These are phyloP conservation scores for Pterocles gutturalis DNA, from an alignment of 2,113 vertebrate genomes.

Conservation along the genomic window DNA sequence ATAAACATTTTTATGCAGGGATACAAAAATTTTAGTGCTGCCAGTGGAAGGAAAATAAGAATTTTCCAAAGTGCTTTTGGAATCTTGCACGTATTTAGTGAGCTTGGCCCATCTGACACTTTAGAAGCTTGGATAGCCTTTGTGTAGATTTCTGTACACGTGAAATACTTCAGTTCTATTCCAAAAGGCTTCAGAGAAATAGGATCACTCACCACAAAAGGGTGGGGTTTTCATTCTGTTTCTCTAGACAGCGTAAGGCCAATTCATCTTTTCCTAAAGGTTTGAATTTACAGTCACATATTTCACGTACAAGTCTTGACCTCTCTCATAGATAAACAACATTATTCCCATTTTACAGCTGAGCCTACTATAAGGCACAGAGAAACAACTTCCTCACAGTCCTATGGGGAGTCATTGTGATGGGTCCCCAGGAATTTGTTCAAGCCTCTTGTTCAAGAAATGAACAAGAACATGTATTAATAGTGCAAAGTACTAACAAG, in stretches of 20 bases:
- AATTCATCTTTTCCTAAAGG: not conserved
- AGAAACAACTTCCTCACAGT: not conserved
- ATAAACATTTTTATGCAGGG: constrained; percentile 7
- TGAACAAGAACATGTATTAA: not conserved
- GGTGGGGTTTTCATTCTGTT: not conserved
- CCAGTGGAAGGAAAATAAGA: constrained; percentile 1
- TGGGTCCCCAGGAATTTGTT: not conserved
- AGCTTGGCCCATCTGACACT: constrained; percentile 5
- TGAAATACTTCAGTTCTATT: constrained; percentile 33
- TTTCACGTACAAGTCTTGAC: not conserved
- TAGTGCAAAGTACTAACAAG: not conserved
- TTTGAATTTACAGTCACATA: not conserved
- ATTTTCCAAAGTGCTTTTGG: constrained; percentile 19
- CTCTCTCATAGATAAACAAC: not conserved
- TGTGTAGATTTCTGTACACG: not conserved
- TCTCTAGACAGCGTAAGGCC: not conserved
- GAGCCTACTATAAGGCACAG: not conserved
- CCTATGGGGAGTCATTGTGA: not conserved
- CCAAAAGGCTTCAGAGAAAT: constrained; percentile 33
- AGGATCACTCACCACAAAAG: not conserved
- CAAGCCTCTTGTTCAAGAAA: not conserved
- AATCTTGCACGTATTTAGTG: constrained; percentile 32
- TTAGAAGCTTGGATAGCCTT: constrained; percentile 33
- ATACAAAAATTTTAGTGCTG: constrained; percentile 14
- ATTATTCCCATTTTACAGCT: not conserved